These are phyloP conservation scores for Pelecanus crispus DNA, from an alignment of 2,113 vertebrate species.

Conservation along the genomic window DNA sequence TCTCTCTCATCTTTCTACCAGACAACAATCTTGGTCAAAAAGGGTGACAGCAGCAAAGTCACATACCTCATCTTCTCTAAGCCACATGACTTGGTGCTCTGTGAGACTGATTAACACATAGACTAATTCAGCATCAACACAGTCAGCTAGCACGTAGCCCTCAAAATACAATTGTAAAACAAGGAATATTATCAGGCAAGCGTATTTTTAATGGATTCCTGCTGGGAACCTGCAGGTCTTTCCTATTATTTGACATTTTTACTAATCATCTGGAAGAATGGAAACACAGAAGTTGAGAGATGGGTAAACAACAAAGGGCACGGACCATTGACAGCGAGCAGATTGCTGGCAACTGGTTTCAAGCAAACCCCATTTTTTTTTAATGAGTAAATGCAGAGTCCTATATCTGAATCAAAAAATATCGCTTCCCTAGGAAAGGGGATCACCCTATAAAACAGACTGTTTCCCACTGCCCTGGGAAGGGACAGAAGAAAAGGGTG, in stretches of 20 bases:
- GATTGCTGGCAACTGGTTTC: background rate
- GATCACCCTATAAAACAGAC: background rate
- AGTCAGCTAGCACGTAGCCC: background rate
- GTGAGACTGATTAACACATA: background rate
- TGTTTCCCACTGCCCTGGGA: background rate
- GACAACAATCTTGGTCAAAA: background rate
- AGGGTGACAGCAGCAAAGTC: background rate
- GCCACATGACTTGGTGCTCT: background rate
- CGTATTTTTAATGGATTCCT: background rate
- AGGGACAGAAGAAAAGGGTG: background rate
- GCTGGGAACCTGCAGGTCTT: background rate
- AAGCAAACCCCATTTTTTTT: background rate
- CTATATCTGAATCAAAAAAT: background rate
- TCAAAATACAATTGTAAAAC: background rate
- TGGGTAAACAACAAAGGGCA: background rate
- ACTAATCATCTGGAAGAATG: background rate
- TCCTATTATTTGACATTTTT: background rate
- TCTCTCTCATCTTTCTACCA: background rate
- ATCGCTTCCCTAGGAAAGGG: background rate
- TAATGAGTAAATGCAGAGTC: background rate
- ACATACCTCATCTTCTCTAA: background rate
- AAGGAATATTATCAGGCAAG: background rate
- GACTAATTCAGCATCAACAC: background rate
- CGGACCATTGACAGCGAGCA: fast-evolving
- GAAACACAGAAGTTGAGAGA: background rate